A percentile compares a stretch with the other conserved stretches of the same genome.
These are phyloP conservation scores for Autographa pulchrina DNA, from an alignment of 2,888 invertebrate species.

Conservation along the genomic window DNA sequence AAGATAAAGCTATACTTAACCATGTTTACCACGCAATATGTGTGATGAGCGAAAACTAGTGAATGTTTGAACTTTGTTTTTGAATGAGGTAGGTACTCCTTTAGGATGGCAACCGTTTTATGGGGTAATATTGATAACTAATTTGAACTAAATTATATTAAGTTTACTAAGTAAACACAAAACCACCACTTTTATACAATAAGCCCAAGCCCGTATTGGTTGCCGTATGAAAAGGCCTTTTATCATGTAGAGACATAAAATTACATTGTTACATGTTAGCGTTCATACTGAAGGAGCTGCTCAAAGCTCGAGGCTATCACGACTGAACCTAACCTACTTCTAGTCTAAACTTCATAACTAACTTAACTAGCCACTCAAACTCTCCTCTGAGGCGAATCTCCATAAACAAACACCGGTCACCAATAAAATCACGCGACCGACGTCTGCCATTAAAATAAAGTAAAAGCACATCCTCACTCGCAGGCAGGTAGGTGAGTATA, in stretches of 20 bases:
- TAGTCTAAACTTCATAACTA: not conserved
- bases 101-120: too few species aligned
- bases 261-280: not conserved
- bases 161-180: too few species aligned
- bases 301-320: not conserved
- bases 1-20: conserved; percentile 4
- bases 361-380: not conserved
- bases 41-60: not conserved
- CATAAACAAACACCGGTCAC: conserved; percentile 28
- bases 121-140: too few species aligned
- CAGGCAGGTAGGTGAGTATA: conserved; percentile 9
- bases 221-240: not conserved
- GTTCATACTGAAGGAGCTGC: not conserved
- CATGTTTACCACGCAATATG: not conserved
- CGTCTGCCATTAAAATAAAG: conserved; percentile 46
- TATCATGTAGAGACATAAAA: not conserved
- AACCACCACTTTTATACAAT: too few species aligned
- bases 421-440: conserved; percentile 43
- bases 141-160: too few species aligned
- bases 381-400: not conserved
- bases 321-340: conserved; percentile 3
- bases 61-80: not conserved
- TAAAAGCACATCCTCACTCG: conserved; percentile 45
- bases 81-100: too few species aligned
- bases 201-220: too few species aligned